These are phyloP conservation scores for Epizoanthus ramosus DNA, from an alignment of 92 coral and sea anemone species.

Conservation along the genomic window DNA sequence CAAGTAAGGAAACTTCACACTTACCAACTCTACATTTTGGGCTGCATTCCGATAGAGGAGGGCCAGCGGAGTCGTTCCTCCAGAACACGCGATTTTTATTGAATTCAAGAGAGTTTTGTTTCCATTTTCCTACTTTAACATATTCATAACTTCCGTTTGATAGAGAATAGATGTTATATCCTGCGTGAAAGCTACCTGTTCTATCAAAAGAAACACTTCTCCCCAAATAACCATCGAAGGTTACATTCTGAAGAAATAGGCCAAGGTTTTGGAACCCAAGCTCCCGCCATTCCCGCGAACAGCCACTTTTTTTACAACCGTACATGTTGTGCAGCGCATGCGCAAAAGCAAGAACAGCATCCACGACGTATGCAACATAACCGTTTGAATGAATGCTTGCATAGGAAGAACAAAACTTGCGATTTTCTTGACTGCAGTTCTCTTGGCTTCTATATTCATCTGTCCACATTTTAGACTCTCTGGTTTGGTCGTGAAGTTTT, in stretches of 20 bases:
- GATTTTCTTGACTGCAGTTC: constrained; percentile 18
- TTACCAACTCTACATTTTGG: constrained; percentile 58
- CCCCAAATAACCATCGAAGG: constrained; percentile 55
- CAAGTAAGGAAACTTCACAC: neutral
- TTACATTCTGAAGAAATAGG: constrained; percentile 51
- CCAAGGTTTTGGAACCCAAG: constrained; percentile 47
- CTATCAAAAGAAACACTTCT: constrained; percentile 43
- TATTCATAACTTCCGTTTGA: constrained; percentile 40
- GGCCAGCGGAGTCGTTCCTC: neutral
- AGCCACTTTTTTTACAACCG: constrained; percentile 49
- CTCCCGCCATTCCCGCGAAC: constrained; percentile 34
- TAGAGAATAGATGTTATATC: constrained; percentile 53
- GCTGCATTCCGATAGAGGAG: constrained; percentile 59
- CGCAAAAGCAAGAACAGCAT: constrained; percentile 78
- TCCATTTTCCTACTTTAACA: constrained; percentile 57
- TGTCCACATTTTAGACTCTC: constrained; percentile 46
- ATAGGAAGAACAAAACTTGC: constrained; percentile 11
- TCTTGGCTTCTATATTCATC: constrained; percentile 30
- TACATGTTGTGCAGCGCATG: constrained; percentile 75
- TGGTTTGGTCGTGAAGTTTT: constrained; percentile 1
- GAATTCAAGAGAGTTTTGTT: neutral
- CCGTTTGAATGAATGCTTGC: constrained; percentile 58
- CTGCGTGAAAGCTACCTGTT: constrained; percentile 50
- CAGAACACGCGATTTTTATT: constrained; percentile 19
- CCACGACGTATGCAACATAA: constrained; percentile 72